Evolutionary conservation across 2,888 invertebrate species (phyloP), one percentile per base, ranked within the genome.

Genomic region (Bombylius major): DNA sequence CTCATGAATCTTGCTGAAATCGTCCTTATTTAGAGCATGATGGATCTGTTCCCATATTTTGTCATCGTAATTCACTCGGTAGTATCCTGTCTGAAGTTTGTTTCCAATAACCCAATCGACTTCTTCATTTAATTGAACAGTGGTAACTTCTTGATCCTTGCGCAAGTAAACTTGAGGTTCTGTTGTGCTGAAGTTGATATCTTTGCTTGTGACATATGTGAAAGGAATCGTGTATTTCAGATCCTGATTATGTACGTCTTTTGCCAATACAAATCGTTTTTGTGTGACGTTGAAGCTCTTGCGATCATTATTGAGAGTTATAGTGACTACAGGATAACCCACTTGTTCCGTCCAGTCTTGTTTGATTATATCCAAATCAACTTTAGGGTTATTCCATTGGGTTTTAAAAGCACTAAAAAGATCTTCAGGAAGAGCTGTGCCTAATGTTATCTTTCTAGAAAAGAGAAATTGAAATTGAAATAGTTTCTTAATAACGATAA

Each of bases 61-160:
- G 0, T 66, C 65, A 52, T 89, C 86, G 61, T 89, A 89, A 65
- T 85, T 82, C 3, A 86, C 83, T 65, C 86, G 76, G 70, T 82
- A 86, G 67, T 71, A 67, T 7, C 72, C 69, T 1, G 70, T 71
- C 56, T 71, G 69, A 49, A 73, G 69, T 12, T 71, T 71, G 54
- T 74, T 74, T 0, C 69, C 65, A 36, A 74, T 65, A 31, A 74
- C 44, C 73, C 73, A 74, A 56, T 74, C 73, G 4, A 62, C 53
- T 8, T 62, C 60, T 2, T 36, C 23, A 8, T 52, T 46, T 4
- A 53, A 39, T 11, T 9, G 5, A 48, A 9, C 34, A 5, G 12
- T 45, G 45, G 39, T 45, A 9, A 36, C 44, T 7, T 8, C 23
- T 33, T 47, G 31, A 5, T 5, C 13, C 36, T 51, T 53, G 5